These are phyloP conservation scores for Rhea americana DNA, from an alignment of 2,113 vertebrate genomes.

Conservation along the genomic window DNA sequence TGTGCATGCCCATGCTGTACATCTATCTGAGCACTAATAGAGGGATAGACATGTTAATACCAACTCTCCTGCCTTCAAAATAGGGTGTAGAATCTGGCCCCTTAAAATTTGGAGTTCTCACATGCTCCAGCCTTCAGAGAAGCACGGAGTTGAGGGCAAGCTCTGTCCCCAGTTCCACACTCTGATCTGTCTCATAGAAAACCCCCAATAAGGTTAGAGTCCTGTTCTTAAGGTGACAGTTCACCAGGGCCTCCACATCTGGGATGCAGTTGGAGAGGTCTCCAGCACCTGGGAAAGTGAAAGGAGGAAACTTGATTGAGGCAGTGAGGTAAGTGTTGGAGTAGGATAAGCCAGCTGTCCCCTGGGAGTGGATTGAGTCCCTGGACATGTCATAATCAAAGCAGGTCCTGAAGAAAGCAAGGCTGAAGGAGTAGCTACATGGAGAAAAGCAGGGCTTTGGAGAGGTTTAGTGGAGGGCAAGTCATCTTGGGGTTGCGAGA, in stretches of 20 bases:
- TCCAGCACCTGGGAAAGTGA: neutral
- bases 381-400: neutral
- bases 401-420: neutral
- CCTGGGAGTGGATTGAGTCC: neutral
- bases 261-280: neutral
- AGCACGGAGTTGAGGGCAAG: neutral
- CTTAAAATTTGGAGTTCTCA: neutral
- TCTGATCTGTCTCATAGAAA: neutral
- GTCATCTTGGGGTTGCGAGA: neutral
- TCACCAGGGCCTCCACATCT: neutral
- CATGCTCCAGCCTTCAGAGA: neutral
- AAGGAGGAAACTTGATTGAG: neutral
- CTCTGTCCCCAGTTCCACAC: accelerated
- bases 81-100: neutral
- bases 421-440: neutral
- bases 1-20: accelerated
- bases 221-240: neutral
- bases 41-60: neutral
- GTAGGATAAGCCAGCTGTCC: neutral
- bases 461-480: neutral
- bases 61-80: neutral
- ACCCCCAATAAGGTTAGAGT: neutral
- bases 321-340: neutral
- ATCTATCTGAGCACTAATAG: neutral
- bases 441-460: neutral